Conservation (phyloP, 2,113 vertebrate genomes). For the Bambusicola thoracicus region DNA sequence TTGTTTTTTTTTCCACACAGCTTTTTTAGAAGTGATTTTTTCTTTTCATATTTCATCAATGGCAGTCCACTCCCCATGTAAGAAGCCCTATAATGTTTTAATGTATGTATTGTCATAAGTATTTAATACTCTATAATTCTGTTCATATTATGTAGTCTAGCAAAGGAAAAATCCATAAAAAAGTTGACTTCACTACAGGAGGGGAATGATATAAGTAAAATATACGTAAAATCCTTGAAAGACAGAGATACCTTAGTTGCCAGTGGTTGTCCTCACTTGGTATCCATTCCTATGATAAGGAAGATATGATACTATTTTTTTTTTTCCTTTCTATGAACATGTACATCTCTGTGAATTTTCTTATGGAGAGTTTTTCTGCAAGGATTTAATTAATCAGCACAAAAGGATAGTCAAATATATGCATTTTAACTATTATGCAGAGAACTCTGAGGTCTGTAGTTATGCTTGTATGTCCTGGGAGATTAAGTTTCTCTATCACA, state of each 20-base stretch:
- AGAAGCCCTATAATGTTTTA: not conserved
- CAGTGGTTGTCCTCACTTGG: not conserved
- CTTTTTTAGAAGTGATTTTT: not conserved
- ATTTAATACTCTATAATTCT: not conserved
- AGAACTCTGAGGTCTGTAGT: not conserved
- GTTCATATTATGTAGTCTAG: not conserved
- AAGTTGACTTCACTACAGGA: not conserved
- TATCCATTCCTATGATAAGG: not conserved
- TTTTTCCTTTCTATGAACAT: not conserved
- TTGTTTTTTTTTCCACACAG: conserved; percentile 34
- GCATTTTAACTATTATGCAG: not conserved
- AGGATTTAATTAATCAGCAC: not conserved
- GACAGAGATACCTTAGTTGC: not conserved
- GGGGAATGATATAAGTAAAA: not conserved
- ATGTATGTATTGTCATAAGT: not conserved
- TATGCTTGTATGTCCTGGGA: not conserved
- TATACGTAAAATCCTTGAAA: not conserved
- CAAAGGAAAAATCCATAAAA: not conserved
- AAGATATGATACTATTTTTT: not conserved
- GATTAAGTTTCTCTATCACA: not conserved
- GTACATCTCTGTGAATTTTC: not conserved
- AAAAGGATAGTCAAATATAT: not conserved
- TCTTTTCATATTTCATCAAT: not conserved
- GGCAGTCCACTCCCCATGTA: not conserved
- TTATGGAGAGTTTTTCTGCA: not conserved